Evolutionary conservation across 2,797 vertebrate genomes (phyloP).

Genomic region (Trachops cirrhosus): DNA sequence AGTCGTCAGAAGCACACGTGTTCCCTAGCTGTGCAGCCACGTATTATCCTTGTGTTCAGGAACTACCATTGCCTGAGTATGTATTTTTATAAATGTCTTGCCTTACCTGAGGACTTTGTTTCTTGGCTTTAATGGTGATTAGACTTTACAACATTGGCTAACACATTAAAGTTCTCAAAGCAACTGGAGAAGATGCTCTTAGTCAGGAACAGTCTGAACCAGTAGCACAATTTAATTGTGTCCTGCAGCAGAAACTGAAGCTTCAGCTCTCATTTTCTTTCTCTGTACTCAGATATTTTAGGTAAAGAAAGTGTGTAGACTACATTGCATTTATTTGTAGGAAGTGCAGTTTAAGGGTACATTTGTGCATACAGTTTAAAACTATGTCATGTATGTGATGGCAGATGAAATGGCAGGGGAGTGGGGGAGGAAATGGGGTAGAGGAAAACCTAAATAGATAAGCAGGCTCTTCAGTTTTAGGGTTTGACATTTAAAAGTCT

Average conservation of each 20-base stretch:
- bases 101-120: conserved; percentile 34
- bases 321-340: not conserved
- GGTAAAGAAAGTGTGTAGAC: not conserved
- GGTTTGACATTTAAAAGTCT: not conserved
- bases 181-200: not conserved
- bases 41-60: conserved; percentile 82
- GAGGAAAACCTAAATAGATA: not conserved
- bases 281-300: not conserved
- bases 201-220: not conserved
- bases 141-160: not conserved
- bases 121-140: not conserved
- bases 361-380: not conserved
- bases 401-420: not conserved
- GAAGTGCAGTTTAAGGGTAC: not conserved
- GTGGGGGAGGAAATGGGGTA: not conserved
- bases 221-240: not conserved
- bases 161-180: not conserved
- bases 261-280: not conserved
- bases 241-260: not conserved
- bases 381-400: not conserved
- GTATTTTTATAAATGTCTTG: conserved; percentile 73
- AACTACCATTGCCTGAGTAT: conserved; percentile 82
- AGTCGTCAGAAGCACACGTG: conserved; percentile 77
- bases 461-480: not conserved
- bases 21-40: conserved; percentile 79